phyloP scores from a whole-genome alignment of 2,797 vertebrate species.

The Streptopelia turtur region DNA sequence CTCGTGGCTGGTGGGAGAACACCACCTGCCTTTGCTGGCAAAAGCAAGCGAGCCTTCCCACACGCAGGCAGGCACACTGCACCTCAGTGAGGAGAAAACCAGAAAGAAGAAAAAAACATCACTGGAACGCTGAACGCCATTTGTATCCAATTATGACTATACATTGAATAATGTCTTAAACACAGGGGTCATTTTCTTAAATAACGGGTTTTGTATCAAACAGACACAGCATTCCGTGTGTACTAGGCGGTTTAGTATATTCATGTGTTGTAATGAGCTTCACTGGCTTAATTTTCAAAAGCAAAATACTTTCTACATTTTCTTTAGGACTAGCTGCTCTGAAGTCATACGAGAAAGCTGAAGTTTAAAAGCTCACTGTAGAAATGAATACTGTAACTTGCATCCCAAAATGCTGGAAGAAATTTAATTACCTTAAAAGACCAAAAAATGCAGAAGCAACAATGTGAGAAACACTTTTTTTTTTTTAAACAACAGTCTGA shows the following conservation, averaged over 20 bases:
- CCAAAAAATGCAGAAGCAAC: neutral
- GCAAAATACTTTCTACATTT: neutral
- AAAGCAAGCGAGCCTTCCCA: neutral
- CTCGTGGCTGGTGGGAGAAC: neutral
- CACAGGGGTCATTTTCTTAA: neutral
- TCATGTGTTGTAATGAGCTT: neutral
- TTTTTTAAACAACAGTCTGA: neutral
- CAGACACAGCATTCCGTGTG: neutral
- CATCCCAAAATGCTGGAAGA: neutral
- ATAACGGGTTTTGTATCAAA: neutral
- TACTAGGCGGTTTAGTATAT: neutral
- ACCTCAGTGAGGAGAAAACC: neutral
- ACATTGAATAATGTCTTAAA: neutral
- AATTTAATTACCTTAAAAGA: neutral
- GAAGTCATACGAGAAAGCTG: neutral
- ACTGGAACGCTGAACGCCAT: neutral
- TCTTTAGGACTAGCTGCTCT: neutral
- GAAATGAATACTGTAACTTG: neutral
- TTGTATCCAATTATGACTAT: neutral
- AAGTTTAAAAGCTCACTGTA: neutral
- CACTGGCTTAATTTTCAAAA: neutral
- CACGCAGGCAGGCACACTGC: neutral
- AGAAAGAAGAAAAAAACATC: neutral
- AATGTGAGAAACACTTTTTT: neutral
- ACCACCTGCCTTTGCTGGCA: constrained; percentile 46